A percentile compares a stretch with the other conserved stretches of the same genome.
Evolutionary conservation across 2,888 invertebrate genomes (phyloP).

Genomic region (Ametastegia equiseti): DNA sequence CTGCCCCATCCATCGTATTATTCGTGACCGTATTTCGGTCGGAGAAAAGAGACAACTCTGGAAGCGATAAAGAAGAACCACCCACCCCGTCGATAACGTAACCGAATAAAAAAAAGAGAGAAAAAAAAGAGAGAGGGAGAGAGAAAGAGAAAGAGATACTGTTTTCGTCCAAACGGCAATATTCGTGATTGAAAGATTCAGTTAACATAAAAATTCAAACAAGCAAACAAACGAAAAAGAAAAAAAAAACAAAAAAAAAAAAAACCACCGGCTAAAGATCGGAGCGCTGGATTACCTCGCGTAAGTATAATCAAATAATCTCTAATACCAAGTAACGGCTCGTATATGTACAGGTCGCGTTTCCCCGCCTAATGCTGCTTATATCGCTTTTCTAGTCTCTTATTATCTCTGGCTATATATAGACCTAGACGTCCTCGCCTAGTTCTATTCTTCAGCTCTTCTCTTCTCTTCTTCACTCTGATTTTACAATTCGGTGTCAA

Average conservation of each 20-base stretch:
- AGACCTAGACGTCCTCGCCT: not conserved
- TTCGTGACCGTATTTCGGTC: too few species aligned
- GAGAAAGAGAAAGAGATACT: not conserved
- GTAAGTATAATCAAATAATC: slow-evolving; percentile 17
- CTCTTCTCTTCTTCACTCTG: too few species aligned
- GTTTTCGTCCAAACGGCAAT: too few species aligned
- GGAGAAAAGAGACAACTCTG: too few species aligned
- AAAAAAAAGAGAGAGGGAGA: not conserved
- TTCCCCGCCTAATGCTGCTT: not conserved
- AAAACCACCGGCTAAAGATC: not conserved
- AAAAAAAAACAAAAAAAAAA: not conserved
- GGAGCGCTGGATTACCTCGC: slow-evolving; percentile 40
- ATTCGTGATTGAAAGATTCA: too few species aligned
- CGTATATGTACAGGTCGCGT: not conserved
- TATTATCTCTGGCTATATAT: slow-evolving; percentile 30
- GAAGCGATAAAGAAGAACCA: too few species aligned
- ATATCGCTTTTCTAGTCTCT: slow-evolving; percentile 1
- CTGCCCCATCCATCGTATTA: not conserved
- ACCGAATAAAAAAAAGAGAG: not conserved
- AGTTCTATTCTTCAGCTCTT: too few species aligned
- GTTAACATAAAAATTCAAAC: too few species aligned
- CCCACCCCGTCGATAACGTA: too few species aligned
- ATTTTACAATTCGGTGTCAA: too few species aligned
- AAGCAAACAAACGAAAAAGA: not conserved
- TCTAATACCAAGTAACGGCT: not conserved